Base-by-base conservation (phyloP, 2,113 vertebrate species). In the Brachypodius melanocephalos region DNA sequence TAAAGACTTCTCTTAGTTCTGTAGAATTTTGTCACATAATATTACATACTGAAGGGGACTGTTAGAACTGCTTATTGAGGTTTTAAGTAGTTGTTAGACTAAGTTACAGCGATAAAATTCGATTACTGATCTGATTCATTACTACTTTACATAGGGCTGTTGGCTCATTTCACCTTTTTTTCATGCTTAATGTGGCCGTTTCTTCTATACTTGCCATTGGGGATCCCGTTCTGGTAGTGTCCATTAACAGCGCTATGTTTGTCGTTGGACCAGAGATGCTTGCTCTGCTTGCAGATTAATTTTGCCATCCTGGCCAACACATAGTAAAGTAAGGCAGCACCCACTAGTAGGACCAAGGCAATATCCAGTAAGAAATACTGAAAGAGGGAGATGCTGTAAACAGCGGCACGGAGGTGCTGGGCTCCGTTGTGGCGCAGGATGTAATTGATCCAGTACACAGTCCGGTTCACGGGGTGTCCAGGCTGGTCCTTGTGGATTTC, bases 401-500 rank as follows among this genome's bases (percentile, higher is more conserved):
- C 98, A 21, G 99, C 98, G 0, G 99, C 98, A 85, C 99, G 99
- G 43, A 99, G 98, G 97, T 99, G 99, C 43, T 98, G 97, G 38
- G 99, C 99, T 79, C 99, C 99, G 0, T 98, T 96, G 97, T 99
- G 99, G 58, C 99, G 99, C 55, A 99, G 98, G 75, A 99, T 98
- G 95, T 99, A 99, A 95, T 98, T 98, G 81, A 99, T 99, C 99
- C 99, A 99, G 95, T 99, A 99, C 22, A 98, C 97, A 12, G 99
- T 99, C 72, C 99, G 98, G 89, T 98, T 98, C 75, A 99, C 98
- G 0, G 99, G 99, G 87, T 99, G 99, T 17, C 98, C 99, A 0
- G 99, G 99, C 89, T 99, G 99, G 96, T 99, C 99, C 98, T 98
- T 99, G 97, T 99, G 99, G 95, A 99, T 99, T 94, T 98, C 98